Evolutionary conservation across 2,888 invertebrate species (phyloP), one percentile per base, ranked within the genome.

Genomic region (Sipha maydis): DNA sequence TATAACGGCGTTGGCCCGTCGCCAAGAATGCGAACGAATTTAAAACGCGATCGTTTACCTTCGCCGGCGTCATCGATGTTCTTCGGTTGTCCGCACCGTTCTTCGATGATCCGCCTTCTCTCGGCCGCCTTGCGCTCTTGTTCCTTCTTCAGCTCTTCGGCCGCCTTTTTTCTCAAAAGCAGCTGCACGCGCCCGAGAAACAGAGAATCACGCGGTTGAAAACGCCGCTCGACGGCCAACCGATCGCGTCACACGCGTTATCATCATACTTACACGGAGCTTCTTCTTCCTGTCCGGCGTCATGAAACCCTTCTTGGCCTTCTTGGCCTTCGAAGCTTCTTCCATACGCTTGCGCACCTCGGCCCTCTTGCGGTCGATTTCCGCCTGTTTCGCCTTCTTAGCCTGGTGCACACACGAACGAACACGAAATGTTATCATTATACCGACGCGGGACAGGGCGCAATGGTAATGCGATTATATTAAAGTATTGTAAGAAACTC

Each of bases 231-330:
- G 11, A 69, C n/a, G 0, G n/a, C 9, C 28, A 69, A 25, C 28
- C 21, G 56, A 9, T n/a, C n/a, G n/a, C 11, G 11, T 8, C 38
- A 41, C 1, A 31, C 21, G 11, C 0, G 25, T 48, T 7, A 0
- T 38, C 28, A 4, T 4, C 25, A 38, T 80, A 94, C 96, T 94
- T 92, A 98, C 98, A 95, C 99, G 96, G 92, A 99, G 97, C 93
- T 99, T 98, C 97, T 99, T 99, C 97, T 99, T 99, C 94, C 99
- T 98, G 94, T 99, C 99, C 90, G 99, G 98, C 92, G 99, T 98
- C 97, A 98, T 98, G 96, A 99, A 99, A 95, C 99, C 99, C 94
- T 99, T 99, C 96, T 99, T 99, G 93, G 97, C 98, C 94, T 98
- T 98, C 94, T 99, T 99, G 92, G 97, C 97, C 93, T 97, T 97